Evolutionary conservation across 1,140 invertebrate genomes (phyloP), one percentile per base, ranked within the genome.

Genomic region (Lethrus apterus): DNA sequence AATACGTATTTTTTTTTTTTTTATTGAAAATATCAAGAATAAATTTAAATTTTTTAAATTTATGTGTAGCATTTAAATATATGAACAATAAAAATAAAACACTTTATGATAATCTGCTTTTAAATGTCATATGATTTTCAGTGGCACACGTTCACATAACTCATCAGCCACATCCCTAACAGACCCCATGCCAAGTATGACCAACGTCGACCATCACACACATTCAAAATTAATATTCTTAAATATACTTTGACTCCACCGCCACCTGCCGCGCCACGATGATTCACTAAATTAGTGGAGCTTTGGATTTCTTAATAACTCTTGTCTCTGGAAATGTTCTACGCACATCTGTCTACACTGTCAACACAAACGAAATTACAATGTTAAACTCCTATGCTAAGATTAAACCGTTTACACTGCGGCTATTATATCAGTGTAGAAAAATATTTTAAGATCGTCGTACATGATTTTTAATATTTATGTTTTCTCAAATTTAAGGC

Each of bases 301-400:
- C 36, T 54, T 50, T 34, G 44, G 44, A 54, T 54, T 54, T 54
- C 52, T 51, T 54, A 54, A 54, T 54, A 54, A 43, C 48, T 54
- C 47, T 54, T 54, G 45, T 50, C 44, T 44, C 48, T 23, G 38
- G 5, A 33, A 42, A 21, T 48, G 33, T 14, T 31, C 5, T 17
- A 29, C 3, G 40, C 14, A 29, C 40, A 42, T 42, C 23, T 42
- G 23, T 30, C 43, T 21, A 35, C 44, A 50, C 42, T 50, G 48
- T 50, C 48, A 33, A 30, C 35, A 24, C 3, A 13, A 42, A 26
- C 23, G 23, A 5, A 38, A n/a, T n/a, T n/a, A n/a, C n/a, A n/a
- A n/a, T n/a, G n/a, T n/a, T n/a, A n/a, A n/a, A n/a, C n/a, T n/a
- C n/a, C n/a, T n/a, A n/a, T n/a, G n/a, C n/a, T n/a, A n/a, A n/a